Evolutionary conservation across 2,113 vertebrate genomes (phyloP).

Genomic region (Actenoides lindsayi): DNA sequence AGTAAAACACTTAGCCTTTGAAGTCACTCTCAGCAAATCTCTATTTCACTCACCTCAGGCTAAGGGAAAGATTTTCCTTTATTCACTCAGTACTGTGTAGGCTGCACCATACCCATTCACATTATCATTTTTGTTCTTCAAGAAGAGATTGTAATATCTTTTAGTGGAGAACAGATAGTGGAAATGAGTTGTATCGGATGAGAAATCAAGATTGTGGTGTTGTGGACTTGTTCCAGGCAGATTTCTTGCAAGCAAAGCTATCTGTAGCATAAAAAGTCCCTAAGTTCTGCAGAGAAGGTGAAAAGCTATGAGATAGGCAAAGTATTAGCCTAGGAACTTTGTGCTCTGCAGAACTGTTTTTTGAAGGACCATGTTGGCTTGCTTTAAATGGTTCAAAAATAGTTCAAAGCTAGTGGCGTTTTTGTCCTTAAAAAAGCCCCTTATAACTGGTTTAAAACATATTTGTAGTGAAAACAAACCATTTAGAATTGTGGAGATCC

Average conservation of each 20-base stretch:
- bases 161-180: not conserved
- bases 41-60: not conserved
- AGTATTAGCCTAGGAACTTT: not conserved
- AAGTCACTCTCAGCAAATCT: not conserved
- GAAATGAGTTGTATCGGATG: not conserved
- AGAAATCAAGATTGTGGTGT: not conserved
- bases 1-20: not conserved
- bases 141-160: not conserved
- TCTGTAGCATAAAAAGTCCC: not conserved
- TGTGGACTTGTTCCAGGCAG: not conserved
- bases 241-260: not conserved
- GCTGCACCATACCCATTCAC: not conserved
- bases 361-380: not conserved
- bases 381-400: not conserved
- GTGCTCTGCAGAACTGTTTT: not conserved
- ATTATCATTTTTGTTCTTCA: not conserved
- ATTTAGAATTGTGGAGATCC: not conserved
- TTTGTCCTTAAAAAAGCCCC: not conserved
- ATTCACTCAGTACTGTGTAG: rapidly evolving
- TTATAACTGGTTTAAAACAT: not conserved
- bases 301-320: not conserved
- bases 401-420: not conserved
- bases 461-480: not conserved
- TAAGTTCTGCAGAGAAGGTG: not conserved
- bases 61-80: not conserved